Percentiles rank a stretch among this genome's conserved stretches.
These are phyloP conservation scores for Anabas testudineus DNA, from an alignment of 2,797 vertebrate species.

Conservation along the genomic window DNA sequence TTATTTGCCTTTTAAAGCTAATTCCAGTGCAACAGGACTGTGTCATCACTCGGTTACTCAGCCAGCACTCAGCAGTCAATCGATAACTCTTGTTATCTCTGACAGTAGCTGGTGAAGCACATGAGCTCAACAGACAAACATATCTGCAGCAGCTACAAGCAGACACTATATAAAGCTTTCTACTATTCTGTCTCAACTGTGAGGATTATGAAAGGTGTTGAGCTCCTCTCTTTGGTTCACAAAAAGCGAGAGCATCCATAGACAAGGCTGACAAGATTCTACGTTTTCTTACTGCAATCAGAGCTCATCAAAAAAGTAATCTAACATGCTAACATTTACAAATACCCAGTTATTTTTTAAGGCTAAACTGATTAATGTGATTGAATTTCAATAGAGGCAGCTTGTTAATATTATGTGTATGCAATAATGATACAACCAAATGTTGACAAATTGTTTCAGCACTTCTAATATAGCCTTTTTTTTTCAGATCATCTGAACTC, in stretches of 20 bases:
- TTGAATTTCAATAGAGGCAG: background rate
- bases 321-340: background rate
- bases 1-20: conserved; percentile 26
- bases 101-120: conserved; percentile 30
- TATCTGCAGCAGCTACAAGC: conserved; percentile 29
- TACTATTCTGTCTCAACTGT: background rate
- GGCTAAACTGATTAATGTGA: background rate
- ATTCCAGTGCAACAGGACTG: conserved; percentile 36
- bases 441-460: no score
- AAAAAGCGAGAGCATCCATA: background rate
- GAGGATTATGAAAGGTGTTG: background rate
- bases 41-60: conserved; percentile 43
- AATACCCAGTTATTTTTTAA: no score
- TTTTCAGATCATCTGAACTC: no score
- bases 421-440: no score
- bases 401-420: background rate
- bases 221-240: background rate
- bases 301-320: background rate
- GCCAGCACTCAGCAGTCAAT: conserved; percentile 37
- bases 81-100: conserved; percentile 46
- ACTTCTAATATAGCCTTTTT: no score
- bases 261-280: background rate
- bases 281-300: background rate
- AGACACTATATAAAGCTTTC: conserved; percentile 7
- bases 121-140: conserved; percentile 37